A percentile compares a stretch with the other conserved stretches of the same genome.
These are phyloP conservation scores for Lamprologus lemairii DNA, from an alignment of 2,113 vertebrate species.

Conservation along the genomic window DNA sequence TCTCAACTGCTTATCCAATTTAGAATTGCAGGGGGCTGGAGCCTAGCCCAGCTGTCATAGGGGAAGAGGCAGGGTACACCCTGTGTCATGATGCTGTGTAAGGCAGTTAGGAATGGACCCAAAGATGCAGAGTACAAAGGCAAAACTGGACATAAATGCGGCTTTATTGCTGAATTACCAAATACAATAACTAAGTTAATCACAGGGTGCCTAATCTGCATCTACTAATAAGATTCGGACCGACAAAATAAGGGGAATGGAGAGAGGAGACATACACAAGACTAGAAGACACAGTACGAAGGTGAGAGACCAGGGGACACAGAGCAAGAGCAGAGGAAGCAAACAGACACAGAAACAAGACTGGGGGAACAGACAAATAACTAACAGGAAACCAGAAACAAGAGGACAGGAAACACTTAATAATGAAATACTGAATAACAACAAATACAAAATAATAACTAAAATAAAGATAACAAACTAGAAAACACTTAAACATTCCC, in stretches of 20 bases:
- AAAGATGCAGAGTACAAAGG: not conserved
- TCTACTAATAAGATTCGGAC: not conserved
- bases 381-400: not conserved
- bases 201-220: not conserved
- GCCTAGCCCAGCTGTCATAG: not conserved
- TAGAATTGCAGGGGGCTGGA: not conserved
- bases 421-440: not conserved
- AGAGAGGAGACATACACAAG: not conserved
- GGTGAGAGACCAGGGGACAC: not conserved
- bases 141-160: rapidly evolving
- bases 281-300: rapidly evolving
- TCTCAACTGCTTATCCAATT: not conserved
- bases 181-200: not conserved
- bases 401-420: not conserved
- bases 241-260: not conserved
- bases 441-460: not conserved
- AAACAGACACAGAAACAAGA: not conserved
- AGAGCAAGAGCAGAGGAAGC: not conserved
- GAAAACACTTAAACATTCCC: not conserved
- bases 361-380: not conserved
- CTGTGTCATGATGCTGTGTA: not conserved
- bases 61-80: not conserved
- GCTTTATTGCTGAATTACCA: not conserved
- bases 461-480: not conserved
- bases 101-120: rapidly evolving